Evolutionary conservation across 2,888 invertebrate genomes (phyloP), one percentile per base, ranked within the genome.

Genomic region (Eristalis tenax): DNA sequence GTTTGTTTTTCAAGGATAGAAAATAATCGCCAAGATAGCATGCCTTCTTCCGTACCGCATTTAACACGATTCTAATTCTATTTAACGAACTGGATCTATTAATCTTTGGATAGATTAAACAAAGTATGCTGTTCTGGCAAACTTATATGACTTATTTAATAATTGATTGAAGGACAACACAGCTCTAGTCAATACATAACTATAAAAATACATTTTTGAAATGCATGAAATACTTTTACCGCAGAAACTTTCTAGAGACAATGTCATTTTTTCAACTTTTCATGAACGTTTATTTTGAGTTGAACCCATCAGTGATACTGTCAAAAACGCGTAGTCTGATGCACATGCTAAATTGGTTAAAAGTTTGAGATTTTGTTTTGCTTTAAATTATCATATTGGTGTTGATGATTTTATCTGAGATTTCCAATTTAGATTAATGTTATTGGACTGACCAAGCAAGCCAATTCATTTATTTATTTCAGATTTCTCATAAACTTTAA

Each of bases 141-240:
- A 63, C 35, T 15, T 50, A 57, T 40, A 63, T 63, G 61, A 74
- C 68, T 74, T 68, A 66, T 71, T 69, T 56, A 81, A 70, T 56
- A 64, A 78, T 73, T 73, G 56, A 78, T 73, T 73, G 56, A 84
- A 63, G 50, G 75, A 71, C 70, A 83, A 83, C 61, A 78, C 78
- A 50, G 75, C 65, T 87, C 87, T 87, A 87, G 87, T 87, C 87
- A 87, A 87, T 79, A 76, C 18, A 63, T 71, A 82, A 65, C 32
- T 65, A 70, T 83, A 87, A 63, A 64, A 70, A 86, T 87, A 63
- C 57, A 65, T 68, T 82, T 70, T 87, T 59, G 65, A 38, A 79
- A 83, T 10, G 78, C 86, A 87, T 78, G 79, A 18, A 76, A 40
- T 57, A 50, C 70, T 73, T 73, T 57, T 35, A 63, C 28, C 13